Evolutionary conservation across 1,140 invertebrate species (phyloP).

Genomic region (Ips typographus): DNA sequence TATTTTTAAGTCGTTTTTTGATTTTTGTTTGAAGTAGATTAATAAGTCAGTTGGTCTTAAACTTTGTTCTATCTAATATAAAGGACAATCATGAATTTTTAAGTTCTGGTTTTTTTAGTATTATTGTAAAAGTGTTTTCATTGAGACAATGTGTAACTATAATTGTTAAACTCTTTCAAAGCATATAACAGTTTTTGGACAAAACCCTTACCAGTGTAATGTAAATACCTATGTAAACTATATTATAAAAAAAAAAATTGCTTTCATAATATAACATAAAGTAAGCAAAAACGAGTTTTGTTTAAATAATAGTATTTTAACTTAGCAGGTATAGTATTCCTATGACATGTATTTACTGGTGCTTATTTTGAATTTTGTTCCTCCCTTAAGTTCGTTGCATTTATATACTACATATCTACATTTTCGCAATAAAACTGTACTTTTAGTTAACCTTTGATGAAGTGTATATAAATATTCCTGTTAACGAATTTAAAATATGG

Average conservation of each 20-base stretch:
- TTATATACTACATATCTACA: not conserved
- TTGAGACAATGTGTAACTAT: constrained; percentile 2
- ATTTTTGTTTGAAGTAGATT: no score
- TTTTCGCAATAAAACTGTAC: constrained; percentile 8
- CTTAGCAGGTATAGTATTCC: constrained; percentile 38
- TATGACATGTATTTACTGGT: constrained; percentile 15
- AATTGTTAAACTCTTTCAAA: constrained; percentile 39
- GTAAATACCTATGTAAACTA: constrained; percentile 54
- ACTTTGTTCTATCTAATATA: constrained; percentile 7
- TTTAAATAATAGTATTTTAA: constrained; percentile 31
- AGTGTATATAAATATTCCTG: constrained; percentile 43
- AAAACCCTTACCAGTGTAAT: constrained; percentile 38
- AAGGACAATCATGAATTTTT: not conserved
- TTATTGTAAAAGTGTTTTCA: not conserved
- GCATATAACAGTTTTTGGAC: constrained; percentile 39
- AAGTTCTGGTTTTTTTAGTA: not conserved
- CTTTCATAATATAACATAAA: not conserved
- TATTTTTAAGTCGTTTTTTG: not conserved
- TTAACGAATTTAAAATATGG: constrained; percentile 47
- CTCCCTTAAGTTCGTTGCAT: constrained; percentile 7
- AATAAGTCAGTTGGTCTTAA: constrained; percentile 16
- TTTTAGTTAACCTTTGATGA: constrained; percentile 17
- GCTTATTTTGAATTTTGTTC: constrained; percentile 8
- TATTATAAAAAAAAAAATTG: constrained; percentile 36
- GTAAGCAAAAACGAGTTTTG: no score